Conservation (phyloP, 2,888 invertebrate species). For the Heliconius aoede region DNA sequence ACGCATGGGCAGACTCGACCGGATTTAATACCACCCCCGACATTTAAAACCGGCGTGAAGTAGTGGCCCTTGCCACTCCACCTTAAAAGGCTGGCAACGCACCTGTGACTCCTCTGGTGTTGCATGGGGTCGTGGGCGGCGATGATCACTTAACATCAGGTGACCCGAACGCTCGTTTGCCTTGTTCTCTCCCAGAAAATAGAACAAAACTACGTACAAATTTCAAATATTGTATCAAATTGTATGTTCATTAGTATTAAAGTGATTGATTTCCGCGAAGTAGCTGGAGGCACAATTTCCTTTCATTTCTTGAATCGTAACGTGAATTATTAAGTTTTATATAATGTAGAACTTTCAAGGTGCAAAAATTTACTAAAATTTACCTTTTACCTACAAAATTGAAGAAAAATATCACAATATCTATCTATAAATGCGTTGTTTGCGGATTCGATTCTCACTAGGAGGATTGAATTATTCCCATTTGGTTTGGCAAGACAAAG, state of each 20-base stretch:
- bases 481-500: not conserved
- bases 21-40: too few relatives aligned
- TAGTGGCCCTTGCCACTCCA: too few relatives aligned
- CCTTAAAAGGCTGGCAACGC: too few relatives aligned
- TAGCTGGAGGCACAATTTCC: slow-evolving; percentile 1
- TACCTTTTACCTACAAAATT: not conserved
- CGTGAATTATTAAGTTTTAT: not conserved
- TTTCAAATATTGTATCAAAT: not conserved
- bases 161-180: too few relatives aligned
- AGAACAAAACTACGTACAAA: not conserved
- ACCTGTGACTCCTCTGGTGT: too few relatives aligned
- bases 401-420: not conserved
- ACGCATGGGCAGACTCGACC: too few relatives aligned
- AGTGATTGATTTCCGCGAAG: not conserved
- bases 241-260: not conserved
- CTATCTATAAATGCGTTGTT: not conserved
- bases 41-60: too few relatives aligned
- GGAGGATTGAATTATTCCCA: too few relatives aligned
- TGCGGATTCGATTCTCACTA: not conserved
- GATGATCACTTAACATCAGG: too few relatives aligned
- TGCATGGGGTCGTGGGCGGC: too few relatives aligned
- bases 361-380: not conserved
- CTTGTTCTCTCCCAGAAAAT: too few relatives aligned
- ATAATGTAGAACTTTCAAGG: not conserved
- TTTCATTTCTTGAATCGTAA: not conserved